Base-by-base conservation (phyloP, 2,113 vertebrate genomes). In the Lipophrys pholis region DNA sequence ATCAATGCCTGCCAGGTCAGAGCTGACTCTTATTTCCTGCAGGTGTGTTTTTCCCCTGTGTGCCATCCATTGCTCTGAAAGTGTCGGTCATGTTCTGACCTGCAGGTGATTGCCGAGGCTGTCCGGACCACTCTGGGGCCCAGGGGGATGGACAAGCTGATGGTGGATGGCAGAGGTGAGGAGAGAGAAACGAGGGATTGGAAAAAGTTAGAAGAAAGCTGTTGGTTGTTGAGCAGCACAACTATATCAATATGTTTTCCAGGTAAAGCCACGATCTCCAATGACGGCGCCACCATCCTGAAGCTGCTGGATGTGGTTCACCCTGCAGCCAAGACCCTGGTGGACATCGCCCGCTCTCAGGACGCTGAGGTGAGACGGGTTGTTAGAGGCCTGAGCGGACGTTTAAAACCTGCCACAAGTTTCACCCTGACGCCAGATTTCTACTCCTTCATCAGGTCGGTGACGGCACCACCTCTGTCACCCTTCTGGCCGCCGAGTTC, bases 251-350 rank as follows among this genome's bases (percentile, higher is more conserved):
- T 6, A 0, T 87, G 3, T 78, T 72, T 51, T 80, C 11, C 17
- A 99, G 98, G 98, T 36, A 99, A 99, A 89, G 96, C 97, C 80
- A 99, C 98, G 0, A 98, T 99, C 91, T 99, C 98, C 15, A 99
- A 99, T 0, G 98, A 99, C 51, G 98, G 98, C 0, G 97, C 98
- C 87, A 99, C 98, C 69, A 99, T 99, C 87, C 91, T 99, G 90
- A 99, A 97, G 82, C 95, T 99, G 48, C 93, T 99, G 0, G 98
- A 99, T 5, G 97, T 99, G 0, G 95, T 99, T 35, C 98, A 99
- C 57, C 98, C 98, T 0, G 97, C 98, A 0, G 98, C 97, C 0
- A 99, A 98, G 89, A 99, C 97, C 0, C 85, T 99, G 39, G 98
- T 99, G 83, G 98, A 99, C 92, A 99, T 99, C 0, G 98, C 98